Conservation (phyloP, 2,113 vertebrate species). For the Diglossa brunneiventris region DNA sequence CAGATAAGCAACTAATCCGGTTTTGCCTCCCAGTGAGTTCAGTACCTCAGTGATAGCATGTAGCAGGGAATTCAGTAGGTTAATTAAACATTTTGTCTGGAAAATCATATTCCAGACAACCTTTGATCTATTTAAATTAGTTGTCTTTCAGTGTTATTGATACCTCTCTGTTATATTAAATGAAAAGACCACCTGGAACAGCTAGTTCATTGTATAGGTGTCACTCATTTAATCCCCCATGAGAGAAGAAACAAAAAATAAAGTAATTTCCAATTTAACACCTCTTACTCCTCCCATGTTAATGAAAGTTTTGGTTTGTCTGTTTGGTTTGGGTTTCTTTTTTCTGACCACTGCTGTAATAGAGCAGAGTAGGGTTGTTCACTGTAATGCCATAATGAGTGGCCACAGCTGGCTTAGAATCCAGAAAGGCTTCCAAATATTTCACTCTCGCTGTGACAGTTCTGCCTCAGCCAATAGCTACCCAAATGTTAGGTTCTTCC, state of each 20-base stretch:
- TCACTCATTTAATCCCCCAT: not conserved
- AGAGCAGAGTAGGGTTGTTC: not conserved
- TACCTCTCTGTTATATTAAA: not conserved
- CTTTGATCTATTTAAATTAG: not conserved
- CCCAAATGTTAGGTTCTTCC: not conserved
- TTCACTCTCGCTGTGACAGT: not conserved
- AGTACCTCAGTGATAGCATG: not conserved
- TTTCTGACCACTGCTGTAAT: not conserved
- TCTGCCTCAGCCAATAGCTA: rapidly evolving
- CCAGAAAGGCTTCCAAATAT: not conserved
- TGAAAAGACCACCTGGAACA: not conserved
- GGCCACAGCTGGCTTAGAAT: not conserved
- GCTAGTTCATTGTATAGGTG: not conserved
- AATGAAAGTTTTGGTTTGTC: not conserved
- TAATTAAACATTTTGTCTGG: not conserved
- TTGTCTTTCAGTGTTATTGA: not conserved
- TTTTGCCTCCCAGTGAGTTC: not conserved
- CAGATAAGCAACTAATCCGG: not conserved
- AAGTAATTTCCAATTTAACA: not conserved
- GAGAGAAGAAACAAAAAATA: not conserved
- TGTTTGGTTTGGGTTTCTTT: not conserved
- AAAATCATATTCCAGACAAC: not conserved
- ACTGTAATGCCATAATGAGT: not conserved
- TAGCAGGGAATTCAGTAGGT: not conserved
- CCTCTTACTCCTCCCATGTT: not conserved